Conservation (phyloP, 2,888 invertebrate genomes). For the Trichogramma evanescens region DNA sequence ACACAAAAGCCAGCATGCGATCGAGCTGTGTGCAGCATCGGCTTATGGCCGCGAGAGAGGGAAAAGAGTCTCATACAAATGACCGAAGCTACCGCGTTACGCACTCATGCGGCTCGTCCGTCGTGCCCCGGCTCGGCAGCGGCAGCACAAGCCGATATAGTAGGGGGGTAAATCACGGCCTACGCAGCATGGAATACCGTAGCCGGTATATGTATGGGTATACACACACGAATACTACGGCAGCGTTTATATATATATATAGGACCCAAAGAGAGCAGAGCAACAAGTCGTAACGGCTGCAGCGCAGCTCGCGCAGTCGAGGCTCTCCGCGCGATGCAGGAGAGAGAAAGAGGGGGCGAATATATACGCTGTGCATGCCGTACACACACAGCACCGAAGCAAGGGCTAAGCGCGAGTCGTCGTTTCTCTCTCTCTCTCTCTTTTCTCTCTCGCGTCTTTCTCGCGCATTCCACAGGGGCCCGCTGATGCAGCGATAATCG, state of each 20-base stretch:
- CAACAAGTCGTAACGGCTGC: too few relatives aligned
- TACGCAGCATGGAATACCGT: too few relatives aligned
- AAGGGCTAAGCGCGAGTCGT: too few relatives aligned
- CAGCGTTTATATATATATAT: too few relatives aligned
- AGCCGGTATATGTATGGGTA: too few relatives aligned
- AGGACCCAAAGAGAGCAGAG: too few relatives aligned
- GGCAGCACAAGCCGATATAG: constrained; percentile 14
- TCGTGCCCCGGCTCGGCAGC: neutral
- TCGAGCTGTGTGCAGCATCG: constrained; percentile 16
- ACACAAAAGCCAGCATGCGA: neutral
- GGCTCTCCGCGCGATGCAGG: neutral
- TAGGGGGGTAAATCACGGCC: too few relatives aligned
- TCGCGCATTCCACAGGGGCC: constrained; percentile 17
- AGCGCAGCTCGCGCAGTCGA: too few relatives aligned
- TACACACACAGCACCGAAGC: too few relatives aligned
- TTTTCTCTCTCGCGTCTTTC: neutral
- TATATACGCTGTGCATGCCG: neutral
- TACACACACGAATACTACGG: too few relatives aligned
- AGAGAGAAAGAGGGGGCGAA: neutral
- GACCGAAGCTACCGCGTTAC: constrained; percentile 47
- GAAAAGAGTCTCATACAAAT: constrained; percentile 45
- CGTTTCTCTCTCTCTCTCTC: too few relatives aligned
- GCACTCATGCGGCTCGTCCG: constrained; percentile 19
- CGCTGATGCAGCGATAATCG: neutral
- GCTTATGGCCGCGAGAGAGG: constrained; percentile 27